Evolutionary conservation across 2,113 vertebrate genomes (phyloP).

Genomic region (Megatriorchis doriae): DNA sequence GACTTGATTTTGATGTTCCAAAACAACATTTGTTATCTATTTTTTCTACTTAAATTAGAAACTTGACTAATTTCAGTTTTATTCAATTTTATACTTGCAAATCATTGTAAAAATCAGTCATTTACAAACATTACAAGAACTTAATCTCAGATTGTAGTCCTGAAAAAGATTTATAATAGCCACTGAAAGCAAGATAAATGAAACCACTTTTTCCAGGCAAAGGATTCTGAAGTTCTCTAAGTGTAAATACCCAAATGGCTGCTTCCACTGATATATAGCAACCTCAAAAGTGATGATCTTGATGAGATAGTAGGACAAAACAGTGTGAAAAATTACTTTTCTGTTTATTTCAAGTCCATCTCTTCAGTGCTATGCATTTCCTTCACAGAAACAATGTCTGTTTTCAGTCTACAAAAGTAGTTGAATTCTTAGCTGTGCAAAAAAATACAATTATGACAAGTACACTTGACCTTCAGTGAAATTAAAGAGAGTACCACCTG

Average conservation of each 20-base stretch:
- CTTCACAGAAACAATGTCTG: slow-evolving; percentile 21
- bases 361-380: neutral
- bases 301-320: neutral
- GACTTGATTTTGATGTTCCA: neutral
- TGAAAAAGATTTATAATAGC: neutral
- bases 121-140: neutral
- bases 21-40: neutral
- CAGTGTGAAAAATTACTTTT: neutral
- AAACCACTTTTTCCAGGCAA: neutral
- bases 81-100: neutral
- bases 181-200: neutral
- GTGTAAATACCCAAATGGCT: neutral
- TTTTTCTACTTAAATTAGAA: neutral
- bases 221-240: neutral
- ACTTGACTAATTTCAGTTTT: neutral
- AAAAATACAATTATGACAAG: slow-evolving; percentile 60
- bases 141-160: neutral
- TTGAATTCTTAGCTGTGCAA: slow-evolving; percentile 53
- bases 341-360: neutral
- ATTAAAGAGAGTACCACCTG: slow-evolving; percentile 54
- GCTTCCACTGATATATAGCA: neutral
- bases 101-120: neutral
- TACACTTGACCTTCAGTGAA: slow-evolving; percentile 51
- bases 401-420: slow-evolving; percentile 27
- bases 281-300: neutral